phyloP scores from a whole-genome alignment of 2,888 invertebrate species.

The Malacosoma neustria region DNA sequence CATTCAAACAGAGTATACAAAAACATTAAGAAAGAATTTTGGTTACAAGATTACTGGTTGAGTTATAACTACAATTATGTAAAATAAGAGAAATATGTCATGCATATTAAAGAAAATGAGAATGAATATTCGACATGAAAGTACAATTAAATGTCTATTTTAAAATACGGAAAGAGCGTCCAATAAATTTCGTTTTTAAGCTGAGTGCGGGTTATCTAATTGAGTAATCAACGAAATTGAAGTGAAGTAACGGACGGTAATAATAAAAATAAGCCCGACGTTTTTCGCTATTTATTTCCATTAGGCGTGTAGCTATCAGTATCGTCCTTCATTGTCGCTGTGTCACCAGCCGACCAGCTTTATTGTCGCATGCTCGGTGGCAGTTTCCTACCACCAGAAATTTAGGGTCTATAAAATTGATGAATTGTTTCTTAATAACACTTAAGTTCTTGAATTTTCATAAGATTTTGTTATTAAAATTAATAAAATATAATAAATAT shows the following conservation, averaged over 20 bases:
- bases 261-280: neutral
- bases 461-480: no score
- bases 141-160: no score
- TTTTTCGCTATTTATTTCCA: conserved; percentile 26
- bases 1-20: no score
- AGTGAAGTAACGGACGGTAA: neutral
- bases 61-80: no score
- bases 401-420: conserved; percentile 69
- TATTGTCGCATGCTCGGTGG: conserved; percentile 56
- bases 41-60: no score
- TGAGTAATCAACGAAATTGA: conserved; percentile 1
- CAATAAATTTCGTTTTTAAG: conserved; percentile 1
- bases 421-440: conserved; percentile 60
- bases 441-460: conserved; percentile 33
- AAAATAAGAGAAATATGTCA: no score
- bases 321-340: conserved; percentile 48
- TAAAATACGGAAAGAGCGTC: no score
- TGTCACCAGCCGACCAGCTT: conserved; percentile 52
- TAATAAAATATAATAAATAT: no score
- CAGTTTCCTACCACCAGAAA: conserved; percentile 60
- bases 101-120: no score
- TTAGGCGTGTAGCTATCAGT: conserved; percentile 31
- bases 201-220: conserved; percentile 8
- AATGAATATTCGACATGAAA: no score
- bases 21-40: no score